These are phyloP conservation scores for Myripristis jacobus DNA, from an alignment of 2,797 vertebrate species.

Conservation along the genomic window DNA sequence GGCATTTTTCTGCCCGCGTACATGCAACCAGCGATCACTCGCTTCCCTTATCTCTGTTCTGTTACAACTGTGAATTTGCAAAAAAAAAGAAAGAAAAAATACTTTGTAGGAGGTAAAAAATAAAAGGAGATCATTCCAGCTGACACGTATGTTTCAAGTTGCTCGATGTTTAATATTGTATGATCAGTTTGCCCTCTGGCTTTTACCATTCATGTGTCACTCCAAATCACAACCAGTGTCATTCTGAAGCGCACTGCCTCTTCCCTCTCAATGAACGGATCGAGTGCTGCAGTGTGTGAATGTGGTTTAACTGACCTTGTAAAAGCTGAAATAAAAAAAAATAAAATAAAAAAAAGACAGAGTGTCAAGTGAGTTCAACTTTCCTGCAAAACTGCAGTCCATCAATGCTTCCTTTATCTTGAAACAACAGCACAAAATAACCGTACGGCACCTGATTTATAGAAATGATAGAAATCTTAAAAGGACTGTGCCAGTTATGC, in stretches of 20 bases:
- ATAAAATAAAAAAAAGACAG: not conserved
- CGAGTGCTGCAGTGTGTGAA: not conserved
- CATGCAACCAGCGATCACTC: too few species aligned
- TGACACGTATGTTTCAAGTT: conserved; percentile 53
- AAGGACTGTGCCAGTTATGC: not conserved
- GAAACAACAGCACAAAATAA: conserved; percentile 7
- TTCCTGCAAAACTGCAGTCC: conserved; percentile 34
- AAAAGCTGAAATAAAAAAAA: conserved; percentile 41
- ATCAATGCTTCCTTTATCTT: conserved; percentile 18
- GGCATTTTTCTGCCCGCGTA: too few species aligned
- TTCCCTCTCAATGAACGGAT: conserved; percentile 41
- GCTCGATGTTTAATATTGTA: conserved; percentile 29
- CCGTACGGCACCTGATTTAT: not conserved
- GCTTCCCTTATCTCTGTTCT: too few species aligned
- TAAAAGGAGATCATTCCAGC: conserved; percentile 23
- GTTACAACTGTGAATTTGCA: too few species aligned
- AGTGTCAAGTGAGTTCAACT: conserved; percentile 31
- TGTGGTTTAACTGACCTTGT: conserved; percentile 60
- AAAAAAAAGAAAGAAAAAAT: too few species aligned
- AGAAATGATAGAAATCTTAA: conserved; percentile 1
- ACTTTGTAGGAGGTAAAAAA: not conserved
- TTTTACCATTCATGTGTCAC: conserved; percentile 53
- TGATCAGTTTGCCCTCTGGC: conserved; percentile 62
- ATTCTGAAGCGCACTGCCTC: conserved; percentile 25
- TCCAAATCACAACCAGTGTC: conserved; percentile 57